Percentiles rank a stretch among this genome's conserved stretches.
These are phyloP conservation scores for Brachypteracias leptosomus DNA, from an alignment of 2,113 vertebrate genomes.

Conservation along the genomic window DNA sequence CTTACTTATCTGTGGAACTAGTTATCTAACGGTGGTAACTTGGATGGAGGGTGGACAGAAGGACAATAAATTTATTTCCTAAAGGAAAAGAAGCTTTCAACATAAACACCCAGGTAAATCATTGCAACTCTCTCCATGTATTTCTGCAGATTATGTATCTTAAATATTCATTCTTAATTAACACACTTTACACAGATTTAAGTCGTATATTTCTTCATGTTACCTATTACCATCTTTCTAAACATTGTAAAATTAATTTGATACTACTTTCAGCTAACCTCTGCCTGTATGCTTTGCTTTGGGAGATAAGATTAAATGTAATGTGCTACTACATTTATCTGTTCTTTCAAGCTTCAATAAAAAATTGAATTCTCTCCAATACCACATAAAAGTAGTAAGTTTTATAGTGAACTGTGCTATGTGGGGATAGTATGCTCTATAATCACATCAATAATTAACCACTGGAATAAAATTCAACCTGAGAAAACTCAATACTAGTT, in stretches of 20 bases:
- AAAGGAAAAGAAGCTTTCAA: neutral
- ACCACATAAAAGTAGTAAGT: neutral
- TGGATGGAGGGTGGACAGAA: neutral
- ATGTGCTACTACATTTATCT: neutral
- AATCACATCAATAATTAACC: neutral
- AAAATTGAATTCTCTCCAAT: neutral
- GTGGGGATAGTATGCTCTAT: neutral
- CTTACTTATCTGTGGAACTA: neutral
- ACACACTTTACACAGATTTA: neutral
- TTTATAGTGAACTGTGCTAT: neutral
- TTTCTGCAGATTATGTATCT: neutral
- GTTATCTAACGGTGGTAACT: neutral
- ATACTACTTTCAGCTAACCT: neutral
- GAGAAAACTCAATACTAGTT: neutral
- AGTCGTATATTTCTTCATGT: neutral
- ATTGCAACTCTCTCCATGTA: neutral
- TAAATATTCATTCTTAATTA: neutral
- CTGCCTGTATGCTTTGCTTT: neutral
- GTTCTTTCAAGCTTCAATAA: neutral
- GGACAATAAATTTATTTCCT: neutral
- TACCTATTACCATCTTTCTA: neutral
- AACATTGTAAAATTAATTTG: neutral
- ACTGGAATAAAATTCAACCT: neutral
- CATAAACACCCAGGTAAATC: neutral
- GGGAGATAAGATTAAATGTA: neutral